Evolutionary conservation across 2,797 vertebrate genomes (phyloP), one percentile per base, ranked within the genome.

Genomic region (Sarcoramphus papa): DNA sequence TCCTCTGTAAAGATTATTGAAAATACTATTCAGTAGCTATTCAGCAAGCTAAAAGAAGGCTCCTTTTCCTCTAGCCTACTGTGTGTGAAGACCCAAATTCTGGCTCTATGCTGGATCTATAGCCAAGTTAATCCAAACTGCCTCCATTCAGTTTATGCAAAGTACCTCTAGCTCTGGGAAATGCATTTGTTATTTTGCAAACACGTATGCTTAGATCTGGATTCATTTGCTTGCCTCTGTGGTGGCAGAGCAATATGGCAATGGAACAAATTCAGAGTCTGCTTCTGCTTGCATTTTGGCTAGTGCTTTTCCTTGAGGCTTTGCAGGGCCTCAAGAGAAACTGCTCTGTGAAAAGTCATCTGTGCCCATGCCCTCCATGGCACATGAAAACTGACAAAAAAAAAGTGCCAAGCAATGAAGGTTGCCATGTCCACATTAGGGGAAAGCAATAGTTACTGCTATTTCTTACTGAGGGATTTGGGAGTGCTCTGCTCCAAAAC

Each of bases 161-260:
- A 96, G 51, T 81, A 43, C 35, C 63, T 88, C 41, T 53, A 92
- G 79, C 82, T 90, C 65, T 93, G 89, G 87, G 84, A 90, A 94
- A 88, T 45, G 47, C 28, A 24, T 56, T 88, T 88, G 67, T 60
- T 93, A 56, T 83, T 93, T 88, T 94, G 73, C 81, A 94, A 65
- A 62, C 54, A 35, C 0, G 7, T 77, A 57, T 41, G 62, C 57
- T 91, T 75, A 65, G 51, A 45, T 65, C 54, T 93, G 85, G 63
- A 76, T 84, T 90, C 72, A 75, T 3, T 45, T 3, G 0, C 54
- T 91, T 28, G 7, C 5, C 12, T 85, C 74, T 45, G 40, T 76
- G 28, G 76, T 69, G 76, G 78, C 72, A 91, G 60, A 90, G 62
- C 35, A 86, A 19, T 43, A 83, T 31, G 59, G 69, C 75, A 95